Evolutionary conservation across 2,797 vertebrate species (phyloP).

Genomic region (Enoplosus armatus): DNA sequence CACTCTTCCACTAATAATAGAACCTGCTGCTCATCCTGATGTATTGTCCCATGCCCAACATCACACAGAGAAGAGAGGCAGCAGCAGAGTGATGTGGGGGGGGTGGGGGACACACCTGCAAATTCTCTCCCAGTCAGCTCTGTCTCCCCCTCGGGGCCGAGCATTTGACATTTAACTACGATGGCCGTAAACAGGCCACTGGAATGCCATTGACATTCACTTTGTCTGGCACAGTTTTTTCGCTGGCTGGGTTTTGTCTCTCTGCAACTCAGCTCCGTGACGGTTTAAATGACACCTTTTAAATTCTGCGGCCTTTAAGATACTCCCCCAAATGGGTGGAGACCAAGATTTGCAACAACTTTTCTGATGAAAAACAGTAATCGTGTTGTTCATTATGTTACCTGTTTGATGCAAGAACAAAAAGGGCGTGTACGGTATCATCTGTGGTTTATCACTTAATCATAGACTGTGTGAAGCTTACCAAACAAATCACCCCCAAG

Average conservation of each 20-base stretch:
- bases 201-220: conserved; percentile 81
- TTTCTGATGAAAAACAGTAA: conserved; percentile 29
- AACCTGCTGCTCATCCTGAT: conserved; percentile 47
- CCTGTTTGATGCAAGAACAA: conserved; percentile 32
- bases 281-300: conserved; percentile 27
- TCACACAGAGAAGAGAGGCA: conserved; percentile 28
- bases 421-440: conserved; percentile 26
- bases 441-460: conserved; percentile 50
- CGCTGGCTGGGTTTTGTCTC: conserved; percentile 39
- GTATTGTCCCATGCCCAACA: conserved; percentile 51
- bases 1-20: conserved; percentile 65
- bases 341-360: conserved; percentile 15
- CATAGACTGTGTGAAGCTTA: conserved; percentile 13
- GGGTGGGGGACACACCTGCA: conserved; percentile 65
- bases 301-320: no score
- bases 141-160: conserved; percentile 51
- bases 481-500: conserved; percentile 40
- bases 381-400: conserved; percentile 33
- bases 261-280: conserved; percentile 7
- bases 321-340: neutral
- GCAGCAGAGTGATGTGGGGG: conserved; percentile 46
- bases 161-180: conserved; percentile 83
- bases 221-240: conserved; percentile 66
- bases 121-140: conserved; percentile 33
- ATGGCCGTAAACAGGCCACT: conserved; percentile 72